phyloP scores from a whole-genome alignment of 2,888 invertebrate genomes.

The Urechis unicinctus region DNA sequence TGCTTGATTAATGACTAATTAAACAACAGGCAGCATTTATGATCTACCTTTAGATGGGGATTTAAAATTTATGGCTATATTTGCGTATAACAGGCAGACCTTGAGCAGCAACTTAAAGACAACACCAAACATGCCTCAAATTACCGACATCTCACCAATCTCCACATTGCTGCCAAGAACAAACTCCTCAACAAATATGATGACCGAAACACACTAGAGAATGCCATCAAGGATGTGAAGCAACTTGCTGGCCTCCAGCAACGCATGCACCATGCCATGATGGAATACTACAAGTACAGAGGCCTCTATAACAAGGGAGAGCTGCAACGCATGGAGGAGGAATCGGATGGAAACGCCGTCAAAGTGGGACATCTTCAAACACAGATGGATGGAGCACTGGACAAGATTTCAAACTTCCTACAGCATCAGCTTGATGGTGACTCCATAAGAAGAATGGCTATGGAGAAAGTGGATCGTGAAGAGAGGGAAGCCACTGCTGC shows the following conservation, averaged over 20 bases:
- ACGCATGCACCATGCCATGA: slow-evolving; percentile 37
- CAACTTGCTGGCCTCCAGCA: slow-evolving; percentile 41
- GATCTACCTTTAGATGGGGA: too few species aligned
- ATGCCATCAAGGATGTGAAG: slow-evolving; percentile 38
- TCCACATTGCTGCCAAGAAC: slow-evolving; percentile 33
- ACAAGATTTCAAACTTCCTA: slow-evolving; percentile 36
- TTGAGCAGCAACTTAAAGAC: slow-evolving; percentile 17
- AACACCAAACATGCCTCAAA: slow-evolving; percentile 37
- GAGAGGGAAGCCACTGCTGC: too few species aligned
- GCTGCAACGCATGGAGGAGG: slow-evolving; percentile 31
- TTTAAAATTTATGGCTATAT: too few species aligned
- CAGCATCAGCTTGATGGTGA: slow-evolving; percentile 30
- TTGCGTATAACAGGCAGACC: too few species aligned
- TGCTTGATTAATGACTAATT: too few species aligned
- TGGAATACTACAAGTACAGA: slow-evolving; percentile 41
- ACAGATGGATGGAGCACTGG: slow-evolving; percentile 31
- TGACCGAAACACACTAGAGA: slow-evolving; percentile 37
- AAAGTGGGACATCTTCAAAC: slow-evolving; percentile 13
- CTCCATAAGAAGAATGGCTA: not conserved
- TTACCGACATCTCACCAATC: slow-evolving; percentile 39
- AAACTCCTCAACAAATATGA: slow-evolving; percentile 36
- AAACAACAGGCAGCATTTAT: too few species aligned
- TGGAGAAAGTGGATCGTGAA: not conserved
- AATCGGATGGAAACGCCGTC: slow-evolving; percentile 29
- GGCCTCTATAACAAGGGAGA: slow-evolving; percentile 39